These are phyloP conservation scores for Acanthornis magna DNA, from an alignment of 2,797 vertebrate species.

Conservation along the genomic window DNA sequence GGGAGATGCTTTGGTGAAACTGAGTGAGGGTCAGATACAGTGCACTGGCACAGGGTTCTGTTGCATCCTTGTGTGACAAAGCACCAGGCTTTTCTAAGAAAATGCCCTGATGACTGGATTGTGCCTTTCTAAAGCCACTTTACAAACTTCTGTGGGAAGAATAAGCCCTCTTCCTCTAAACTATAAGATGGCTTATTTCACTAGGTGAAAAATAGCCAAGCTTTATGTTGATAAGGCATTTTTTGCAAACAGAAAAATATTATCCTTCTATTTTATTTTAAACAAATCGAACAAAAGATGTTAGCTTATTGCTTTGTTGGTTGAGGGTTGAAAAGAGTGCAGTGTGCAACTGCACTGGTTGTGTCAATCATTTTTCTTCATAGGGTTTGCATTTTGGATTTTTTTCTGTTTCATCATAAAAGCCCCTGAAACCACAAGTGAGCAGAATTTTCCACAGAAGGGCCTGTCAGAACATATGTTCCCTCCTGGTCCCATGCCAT, in stretches of 20 bases:
- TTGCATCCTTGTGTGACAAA: background rate
- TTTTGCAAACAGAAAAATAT: slow-evolving; percentile 12
- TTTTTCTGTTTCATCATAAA: background rate
- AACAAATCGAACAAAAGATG: background rate
- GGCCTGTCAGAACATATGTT: slow-evolving; percentile 49
- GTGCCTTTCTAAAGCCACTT: background rate
- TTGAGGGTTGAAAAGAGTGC: background rate
- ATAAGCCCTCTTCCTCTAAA: background rate
- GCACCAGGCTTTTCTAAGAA: background rate
- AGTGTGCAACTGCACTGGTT: background rate
- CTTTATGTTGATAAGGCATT: background rate
- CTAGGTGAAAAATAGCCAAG: background rate
- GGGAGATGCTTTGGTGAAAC: slow-evolving; percentile 40
- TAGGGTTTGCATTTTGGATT: background rate
- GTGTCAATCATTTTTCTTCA: background rate
- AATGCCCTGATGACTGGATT: background rate
- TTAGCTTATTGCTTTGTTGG: background rate
- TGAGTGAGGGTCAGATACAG: background rate
- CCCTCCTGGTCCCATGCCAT: slow-evolving; percentile 40
- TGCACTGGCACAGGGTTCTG: background rate
- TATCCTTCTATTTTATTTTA: background rate
- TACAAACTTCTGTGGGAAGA: background rate
- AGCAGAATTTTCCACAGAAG: slow-evolving; percentile 40
- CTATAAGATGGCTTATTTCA: background rate
- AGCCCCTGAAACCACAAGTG: slow-evolving; percentile 5